phyloP scores from a whole-genome alignment of 2,888 invertebrate genomes.

The Biston stratarius region DNA sequence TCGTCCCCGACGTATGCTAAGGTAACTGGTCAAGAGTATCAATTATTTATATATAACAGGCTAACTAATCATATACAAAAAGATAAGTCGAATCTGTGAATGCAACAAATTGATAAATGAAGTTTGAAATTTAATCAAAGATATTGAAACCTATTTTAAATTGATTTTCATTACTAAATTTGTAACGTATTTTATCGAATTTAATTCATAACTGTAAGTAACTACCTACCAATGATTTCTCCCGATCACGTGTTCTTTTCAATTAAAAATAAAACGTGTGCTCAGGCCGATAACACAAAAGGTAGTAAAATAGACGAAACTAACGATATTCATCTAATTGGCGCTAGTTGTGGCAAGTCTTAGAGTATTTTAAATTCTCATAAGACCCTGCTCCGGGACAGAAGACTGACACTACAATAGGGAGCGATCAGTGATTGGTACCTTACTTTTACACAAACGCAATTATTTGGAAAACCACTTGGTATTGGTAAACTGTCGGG shows the following conservation, averaged over 20 bases:
- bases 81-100: not conserved
- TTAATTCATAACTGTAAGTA: conserved; percentile 4
- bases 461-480: too few species aligned
- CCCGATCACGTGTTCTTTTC: conserved; percentile 15
- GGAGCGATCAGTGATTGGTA: too few species aligned
- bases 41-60: not conserved
- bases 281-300: conserved; percentile 11
- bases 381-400: too few species aligned
- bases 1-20: too few species aligned
- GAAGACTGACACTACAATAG: too few species aligned
- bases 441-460: too few species aligned
- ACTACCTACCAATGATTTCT: not conserved
- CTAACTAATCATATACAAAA: not conserved
- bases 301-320: conserved; percentile 4
- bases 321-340: not conserved
- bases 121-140: not conserved
- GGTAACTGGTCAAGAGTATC: not conserved
- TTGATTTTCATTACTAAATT: not conserved
- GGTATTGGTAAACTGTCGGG: too few species aligned
- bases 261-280: conserved; percentile 21
- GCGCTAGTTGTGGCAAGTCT: not conserved
- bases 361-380: not conserved
- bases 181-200: not conserved
- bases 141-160: not conserved
- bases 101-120: not conserved